A percentile compares a stretch with the other conserved stretches of the same genome.
These are phyloP conservation scores for Acanthosoma haemorrhoidale DNA, from an alignment of 2,888 invertebrate genomes.

Conservation along the genomic window DNA sequence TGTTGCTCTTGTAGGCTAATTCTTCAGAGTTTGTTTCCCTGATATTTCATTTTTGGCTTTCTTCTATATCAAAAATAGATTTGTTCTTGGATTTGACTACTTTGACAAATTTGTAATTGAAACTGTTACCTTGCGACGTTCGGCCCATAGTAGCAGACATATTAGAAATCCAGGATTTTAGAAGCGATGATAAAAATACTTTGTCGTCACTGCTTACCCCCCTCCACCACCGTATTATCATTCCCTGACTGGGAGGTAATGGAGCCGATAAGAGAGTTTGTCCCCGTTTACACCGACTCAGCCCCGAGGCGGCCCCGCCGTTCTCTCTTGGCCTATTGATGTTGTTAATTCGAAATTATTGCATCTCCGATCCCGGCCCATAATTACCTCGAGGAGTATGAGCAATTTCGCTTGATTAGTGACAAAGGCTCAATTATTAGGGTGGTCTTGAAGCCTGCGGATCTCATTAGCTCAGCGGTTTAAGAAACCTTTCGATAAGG, in stretches of 20 bases:
- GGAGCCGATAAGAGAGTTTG: slow-evolving; percentile 17
- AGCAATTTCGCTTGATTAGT: slow-evolving; percentile 1
- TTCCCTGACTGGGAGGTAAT: slow-evolving; percentile 6
- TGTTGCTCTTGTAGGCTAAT: too few species aligned
- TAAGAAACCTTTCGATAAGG: too few species aligned
- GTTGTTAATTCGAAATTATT: slow-evolving; percentile 14
- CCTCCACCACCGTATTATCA: slow-evolving; percentile 5
- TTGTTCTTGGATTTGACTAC: too few species aligned
- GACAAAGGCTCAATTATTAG: background rate
- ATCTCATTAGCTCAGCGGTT: background rate
- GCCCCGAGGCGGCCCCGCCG: background rate
- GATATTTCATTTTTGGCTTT: too few species aligned
- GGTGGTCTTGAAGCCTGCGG: background rate
- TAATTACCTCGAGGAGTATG: background rate
- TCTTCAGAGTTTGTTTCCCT: too few species aligned
- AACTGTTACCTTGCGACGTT: too few species aligned
- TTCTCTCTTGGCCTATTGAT: background rate
- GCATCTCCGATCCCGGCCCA: slow-evolving; percentile 7
- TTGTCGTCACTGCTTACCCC: slow-evolving; percentile 2
- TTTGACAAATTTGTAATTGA: too few species aligned
- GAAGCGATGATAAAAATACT: background rate
- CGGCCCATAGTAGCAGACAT: too few species aligned
- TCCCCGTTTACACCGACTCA: background rate
- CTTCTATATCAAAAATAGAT: too few species aligned
- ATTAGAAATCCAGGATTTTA: too few species aligned